phyloP scores from a whole-genome alignment of 2,888 invertebrate genomes.

The Coelopa pilipes region DNA sequence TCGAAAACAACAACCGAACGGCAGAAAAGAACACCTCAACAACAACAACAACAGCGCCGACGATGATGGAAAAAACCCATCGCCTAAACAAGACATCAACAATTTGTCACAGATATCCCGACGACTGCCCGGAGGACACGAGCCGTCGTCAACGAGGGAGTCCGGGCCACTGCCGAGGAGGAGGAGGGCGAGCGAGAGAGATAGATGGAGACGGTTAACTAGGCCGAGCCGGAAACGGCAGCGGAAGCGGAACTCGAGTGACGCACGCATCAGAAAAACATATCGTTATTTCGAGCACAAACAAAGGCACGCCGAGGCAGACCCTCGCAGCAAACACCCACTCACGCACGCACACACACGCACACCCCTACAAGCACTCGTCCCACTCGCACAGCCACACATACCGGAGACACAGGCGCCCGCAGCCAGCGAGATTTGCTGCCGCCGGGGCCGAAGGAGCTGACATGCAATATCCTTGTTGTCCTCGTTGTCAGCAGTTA shows the following conservation, averaged over 20 bases:
- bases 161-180: too few species aligned
- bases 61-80: background rate
- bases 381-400: constrained; percentile 15
- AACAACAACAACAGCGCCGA: background rate
- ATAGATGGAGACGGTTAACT: too few species aligned
- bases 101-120: background rate
- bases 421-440: background rate
- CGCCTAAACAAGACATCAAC: background rate
- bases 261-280: constrained; percentile 11
- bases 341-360: background rate
- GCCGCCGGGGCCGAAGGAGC: constrained; percentile 1
- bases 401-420: background rate
- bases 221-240: background rate
- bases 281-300: constrained; percentile 2
- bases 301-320: too few species aligned
- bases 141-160: background rate
- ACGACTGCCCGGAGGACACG: background rate
- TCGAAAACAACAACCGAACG: background rate
- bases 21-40: too few species aligned
- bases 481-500: constrained; percentile 1
- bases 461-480: constrained; percentile 26
- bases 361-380: background rate
- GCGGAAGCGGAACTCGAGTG: background rate
- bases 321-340: background rate
- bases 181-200: too few species aligned